Evolutionary conservation across 1,140 invertebrate species (phyloP), one percentile per base, ranked within the genome.

Genomic region (Caenorhabditis tropicalis): DNA sequence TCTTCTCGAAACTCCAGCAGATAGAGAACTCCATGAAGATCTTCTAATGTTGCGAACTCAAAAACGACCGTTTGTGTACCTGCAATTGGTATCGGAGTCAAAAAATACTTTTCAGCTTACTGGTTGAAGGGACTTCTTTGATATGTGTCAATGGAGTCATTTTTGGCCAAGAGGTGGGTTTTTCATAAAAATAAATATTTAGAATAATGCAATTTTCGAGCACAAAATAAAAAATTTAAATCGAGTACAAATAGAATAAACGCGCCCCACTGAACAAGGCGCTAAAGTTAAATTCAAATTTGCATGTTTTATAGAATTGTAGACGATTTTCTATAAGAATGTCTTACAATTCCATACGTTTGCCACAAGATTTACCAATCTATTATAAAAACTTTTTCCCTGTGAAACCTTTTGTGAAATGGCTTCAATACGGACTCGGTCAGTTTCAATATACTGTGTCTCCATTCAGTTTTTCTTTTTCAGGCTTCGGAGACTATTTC

Each of bases 401-500:
- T 10, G 82, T 81, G 43, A 82, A 88, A 21, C 70, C 83, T 9
- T 86, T 88, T n/a, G 21, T 83, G 36, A 85, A 88, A 85, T 88
- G 88, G 88, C 85, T 88, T 19, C 60, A 65, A 24, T 88, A 88
- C 33, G 58, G 74, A 46, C 58, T 65, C 43, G 82, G 87, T 88
- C 43, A 29, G 39, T 85, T 56, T 21, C n/a, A n/a, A n/a, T n/a
- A n/a, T 58, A 31, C 58, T 29, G 70, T 19, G 21, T 79, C 31
- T 80, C 16, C n/a, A 29, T 49, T 31, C 48, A 85, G 49, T 12
- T 21, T 82, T 12, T 24, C 56, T 5, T 81, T 51, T 89, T 80
- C 81, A 89, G 88, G 82, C 46, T 33, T 65, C 21, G 58, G 82
- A 21, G 88, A 91, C 9, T 94, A 94, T 53, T 95, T 99, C 90